Evolutionary conservation across 2,113 vertebrate species (phyloP), one percentile per base, ranked within the genome.

Genomic region (Aldabrachelys gigantea): DNA sequence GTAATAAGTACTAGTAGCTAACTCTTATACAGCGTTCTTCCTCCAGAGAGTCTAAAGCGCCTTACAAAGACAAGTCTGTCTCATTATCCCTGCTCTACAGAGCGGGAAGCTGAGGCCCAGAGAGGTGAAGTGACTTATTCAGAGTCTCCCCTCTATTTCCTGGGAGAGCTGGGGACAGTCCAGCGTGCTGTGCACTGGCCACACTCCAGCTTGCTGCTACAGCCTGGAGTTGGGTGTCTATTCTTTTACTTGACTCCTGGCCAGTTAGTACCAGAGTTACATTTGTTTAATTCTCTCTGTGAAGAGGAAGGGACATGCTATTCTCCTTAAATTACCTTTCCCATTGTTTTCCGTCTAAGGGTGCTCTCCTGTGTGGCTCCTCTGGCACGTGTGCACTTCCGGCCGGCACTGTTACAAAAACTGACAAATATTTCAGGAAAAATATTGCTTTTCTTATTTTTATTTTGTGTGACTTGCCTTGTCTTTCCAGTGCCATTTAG

Each of bases 401-500:
- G 85, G 72, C 94, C 47, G 89, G 62, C 10, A 0, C 53, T 94
- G 83, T 92, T 95, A 79, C 90, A 95, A 94, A 91, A 94, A 75
- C 3, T 0, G 93, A 94, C 96, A 94, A 94, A 75, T 53, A 92
- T 59, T 69, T 50, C 87, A 95, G 94, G 89, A 94, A 94, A 94
- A 92, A 95, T 95, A 95, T 0, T 95, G 87, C 94, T 94, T 94
- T 93, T 82, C 85, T 95, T 82, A 54, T 89, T 87, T 96, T 94
- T 95, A 95, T 97, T 95, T 96, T 81, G 89, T 94, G 93, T 93
- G 94, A 85, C 82, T 94, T 96, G 92, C 96, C 21, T 76, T 91
- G 89, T 95, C 89, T 94, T 92, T 96, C 90, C 92, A 95, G 72
- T 94, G 89, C 90, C 90, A 88, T 97, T 97, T 95, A 97, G 96